Evolutionary conservation across 2,888 invertebrate species (phyloP), one percentile per base, ranked within the genome.

Genomic region (Drosophila fulvimacula): DNA sequence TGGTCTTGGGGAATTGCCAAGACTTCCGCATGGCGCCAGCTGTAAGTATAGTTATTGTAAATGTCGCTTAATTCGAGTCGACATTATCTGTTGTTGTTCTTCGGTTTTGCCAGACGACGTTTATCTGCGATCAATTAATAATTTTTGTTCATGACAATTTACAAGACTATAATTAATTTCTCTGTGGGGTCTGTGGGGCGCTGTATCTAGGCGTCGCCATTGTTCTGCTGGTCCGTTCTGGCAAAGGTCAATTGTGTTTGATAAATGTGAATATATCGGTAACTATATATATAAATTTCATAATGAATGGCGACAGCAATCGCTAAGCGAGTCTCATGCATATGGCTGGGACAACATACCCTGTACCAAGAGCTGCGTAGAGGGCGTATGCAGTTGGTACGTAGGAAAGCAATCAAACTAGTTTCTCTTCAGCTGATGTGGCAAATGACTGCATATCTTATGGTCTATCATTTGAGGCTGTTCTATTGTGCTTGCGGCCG

Each of bases 61-160:
- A 61, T 73, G 70, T 64, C 73, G 80, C 62, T 80, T 64, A 76
- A 80, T 80, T 70, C 52, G 38, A 68, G 13, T n/a, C 55, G 39
- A 41, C 59, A 74, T 61, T 74, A 65, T 71, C 67, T 17, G 46
- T 30, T 32, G 56, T 48, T 61, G 10, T 58, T 65, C 44, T 66
- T 68, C n/a, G 51, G 59, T 64, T 49, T 44, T 57, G 57, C 39
- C 36, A 52, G 63, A 62, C 44, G 59, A 48, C 62, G 59, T 69
- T 87, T 83, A 81, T 86, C 81, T 72, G 69, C 72, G 73, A 75
- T 75, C 79, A 79, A 75, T 73, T 82, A 70, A 82, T 88, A 81
- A 77, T 67, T 69, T 69, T 69, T 77, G 62, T 68, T 84, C 77
- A 82, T 70, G 88, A 82, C 86, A 83, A 88, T 84, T 76, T 79